A percentile compares a stretch with the other conserved stretches of the same genome.
phyloP scores from a whole-genome alignment of 1,140 invertebrate genomes.

The Eriosoma lanigerum region DNA sequence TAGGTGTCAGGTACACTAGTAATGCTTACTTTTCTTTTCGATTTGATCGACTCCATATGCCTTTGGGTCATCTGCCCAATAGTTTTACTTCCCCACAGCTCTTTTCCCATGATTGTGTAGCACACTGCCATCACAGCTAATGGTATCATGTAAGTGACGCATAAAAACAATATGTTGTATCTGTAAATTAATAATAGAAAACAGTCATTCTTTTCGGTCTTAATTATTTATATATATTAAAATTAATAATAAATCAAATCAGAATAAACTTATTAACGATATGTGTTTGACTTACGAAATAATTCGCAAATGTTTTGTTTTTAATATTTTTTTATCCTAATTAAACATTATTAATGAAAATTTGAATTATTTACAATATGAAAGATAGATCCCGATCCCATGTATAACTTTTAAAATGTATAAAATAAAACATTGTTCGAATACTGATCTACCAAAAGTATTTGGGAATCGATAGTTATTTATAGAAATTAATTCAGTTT shows the following conservation, averaged over 20 bases:
- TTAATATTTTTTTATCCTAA: no score
- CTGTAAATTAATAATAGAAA: conserved; percentile 60
- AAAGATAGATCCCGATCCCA: no score
- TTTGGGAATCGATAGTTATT: conserved; percentile 1
- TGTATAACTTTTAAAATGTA: background rate
- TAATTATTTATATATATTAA: no score
- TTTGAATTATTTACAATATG: no score
- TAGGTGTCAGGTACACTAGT: no score
- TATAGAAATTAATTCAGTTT: no score
- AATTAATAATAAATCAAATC: no score
- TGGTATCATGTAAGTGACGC: conserved; percentile 88
- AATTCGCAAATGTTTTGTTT: no score
- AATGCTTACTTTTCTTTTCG: conserved; percentile 85
- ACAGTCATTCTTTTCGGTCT: no score
- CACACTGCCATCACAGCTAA: conserved; percentile 84
- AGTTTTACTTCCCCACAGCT: conserved; percentile 76
- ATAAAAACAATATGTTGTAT: conserved; percentile 83
- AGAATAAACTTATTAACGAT: no score
- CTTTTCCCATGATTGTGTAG: conserved; percentile 79
- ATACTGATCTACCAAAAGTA: background rate
- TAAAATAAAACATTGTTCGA: conserved; percentile 15
- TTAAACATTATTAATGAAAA: no score
- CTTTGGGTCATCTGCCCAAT: conserved; percentile 87
- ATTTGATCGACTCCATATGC: conserved; percentile 80
- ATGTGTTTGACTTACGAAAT: no score